Evolutionary conservation across 2,888 invertebrate genomes (phyloP).

Genomic region (Hanleya hanleyi): DNA sequence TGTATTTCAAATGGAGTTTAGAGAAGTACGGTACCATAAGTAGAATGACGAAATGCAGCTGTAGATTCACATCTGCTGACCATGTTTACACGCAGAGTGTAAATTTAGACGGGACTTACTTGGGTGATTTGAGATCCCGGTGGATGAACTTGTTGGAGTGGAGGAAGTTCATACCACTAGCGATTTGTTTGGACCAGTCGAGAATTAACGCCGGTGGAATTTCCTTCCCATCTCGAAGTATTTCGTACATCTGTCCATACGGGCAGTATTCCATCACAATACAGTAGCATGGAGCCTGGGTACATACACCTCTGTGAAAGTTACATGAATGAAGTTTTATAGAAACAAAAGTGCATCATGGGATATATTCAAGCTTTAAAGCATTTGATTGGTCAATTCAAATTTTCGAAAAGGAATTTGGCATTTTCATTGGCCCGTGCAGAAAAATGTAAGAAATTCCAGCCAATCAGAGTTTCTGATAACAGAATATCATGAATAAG

Average conservation of each 20-base stretch:
- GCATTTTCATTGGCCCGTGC: too few species aligned
- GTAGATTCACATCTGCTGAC: too few species aligned
- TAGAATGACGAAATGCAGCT: too few species aligned
- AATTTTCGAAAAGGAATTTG: too few species aligned
- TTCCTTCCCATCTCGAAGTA: slow-evolving; percentile 87
- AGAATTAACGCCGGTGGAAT: slow-evolving; percentile 90
- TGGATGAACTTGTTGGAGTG: slow-evolving; percentile 98
- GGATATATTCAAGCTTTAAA: too few species aligned
- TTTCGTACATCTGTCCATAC: slow-evolving; percentile 93
- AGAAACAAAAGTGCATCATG: too few species aligned
- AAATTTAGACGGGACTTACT: slow-evolving; percentile 81
- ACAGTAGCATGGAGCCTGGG: slow-evolving; percentile 91
- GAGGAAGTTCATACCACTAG: slow-evolving; percentile 96
- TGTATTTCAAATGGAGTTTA: too few species aligned
- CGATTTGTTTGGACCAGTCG: slow-evolving; percentile 96
- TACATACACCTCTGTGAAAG: slow-evolving; percentile 88
- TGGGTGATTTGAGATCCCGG: slow-evolving; percentile 98
- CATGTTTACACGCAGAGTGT: neutral
- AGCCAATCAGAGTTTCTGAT: too few species aligned
- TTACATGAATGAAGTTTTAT: slow-evolving; percentile 11
- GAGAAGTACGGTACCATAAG: too few species aligned
- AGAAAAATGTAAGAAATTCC: too few species aligned
- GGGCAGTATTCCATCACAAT: slow-evolving; percentile 99
- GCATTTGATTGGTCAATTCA: too few species aligned
- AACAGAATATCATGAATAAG: too few species aligned